A percentile compares a stretch with the other conserved stretches of the same genome.
Conservation (phyloP, 2,113 vertebrate species). For the Cairina moschata region DNA sequence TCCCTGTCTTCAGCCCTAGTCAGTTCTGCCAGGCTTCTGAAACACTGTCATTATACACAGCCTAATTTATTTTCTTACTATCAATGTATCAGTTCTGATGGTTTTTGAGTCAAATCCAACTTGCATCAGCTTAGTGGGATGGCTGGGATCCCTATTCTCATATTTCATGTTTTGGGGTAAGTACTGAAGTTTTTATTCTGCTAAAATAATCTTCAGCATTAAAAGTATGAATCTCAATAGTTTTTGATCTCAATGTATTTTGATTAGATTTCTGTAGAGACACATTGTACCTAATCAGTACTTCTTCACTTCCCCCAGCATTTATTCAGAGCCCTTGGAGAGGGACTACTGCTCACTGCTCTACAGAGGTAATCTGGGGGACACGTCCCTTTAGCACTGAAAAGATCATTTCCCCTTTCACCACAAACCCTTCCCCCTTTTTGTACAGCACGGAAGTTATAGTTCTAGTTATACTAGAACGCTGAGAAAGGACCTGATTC, state of each 20-base stretch:
- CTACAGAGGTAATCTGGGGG: not conserved
- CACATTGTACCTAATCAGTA: not conserved
- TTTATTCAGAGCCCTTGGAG: not conserved
- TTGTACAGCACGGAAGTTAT: not conserved
- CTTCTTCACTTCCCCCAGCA: not conserved
- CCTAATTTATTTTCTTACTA: not conserved
- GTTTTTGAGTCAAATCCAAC: not conserved
- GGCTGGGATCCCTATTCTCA: not conserved
- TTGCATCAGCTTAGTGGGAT: not conserved
- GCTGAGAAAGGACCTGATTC: not conserved
- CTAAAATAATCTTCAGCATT: conserved; percentile 32
- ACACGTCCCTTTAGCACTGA: not conserved
- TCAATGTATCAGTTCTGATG: not conserved
- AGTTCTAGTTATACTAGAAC: not conserved
- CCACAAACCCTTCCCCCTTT: not conserved
- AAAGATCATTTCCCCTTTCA: not conserved
- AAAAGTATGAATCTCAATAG: not conserved
- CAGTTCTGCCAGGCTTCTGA: not conserved
- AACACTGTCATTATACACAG: not conserved
- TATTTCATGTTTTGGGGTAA: not conserved
- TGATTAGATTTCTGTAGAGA: conserved; percentile 27
- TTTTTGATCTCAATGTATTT: not conserved
- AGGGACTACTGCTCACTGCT: not conserved
- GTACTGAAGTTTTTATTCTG: not conserved
- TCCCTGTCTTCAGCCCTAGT: not conserved